phyloP scores from a whole-genome alignment of 2,797 vertebrate species.

The Mycteria americana region DNA sequence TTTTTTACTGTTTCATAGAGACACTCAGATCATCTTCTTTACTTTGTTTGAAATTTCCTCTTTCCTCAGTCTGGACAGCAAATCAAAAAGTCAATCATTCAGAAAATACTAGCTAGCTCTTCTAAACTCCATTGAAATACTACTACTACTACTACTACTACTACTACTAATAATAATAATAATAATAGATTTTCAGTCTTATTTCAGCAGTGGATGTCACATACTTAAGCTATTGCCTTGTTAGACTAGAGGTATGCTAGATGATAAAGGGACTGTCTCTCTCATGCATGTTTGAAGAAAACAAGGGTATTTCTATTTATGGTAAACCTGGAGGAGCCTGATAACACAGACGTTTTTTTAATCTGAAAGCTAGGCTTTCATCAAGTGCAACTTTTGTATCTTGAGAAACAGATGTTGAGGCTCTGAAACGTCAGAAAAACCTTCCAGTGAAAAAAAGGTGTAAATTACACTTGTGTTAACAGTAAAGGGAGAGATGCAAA shows the following conservation, averaged over 20 bases:
- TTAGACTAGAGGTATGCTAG: background rate
- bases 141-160: too few relatives aligned
- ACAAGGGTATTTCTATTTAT: conserved; percentile 9
- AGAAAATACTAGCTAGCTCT: background rate
- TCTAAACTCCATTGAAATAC: conserved; percentile 17
- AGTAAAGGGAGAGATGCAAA: background rate
- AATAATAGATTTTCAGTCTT: conserved; percentile 35
- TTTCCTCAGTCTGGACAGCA: background rate
- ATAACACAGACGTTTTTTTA: conserved; percentile 26
- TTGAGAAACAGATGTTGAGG: conserved; percentile 11
- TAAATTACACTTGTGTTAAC: background rate
- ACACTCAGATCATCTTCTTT: background rate
- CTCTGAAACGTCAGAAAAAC: conserved; percentile 8
- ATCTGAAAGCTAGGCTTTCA: conserved; percentile 39
- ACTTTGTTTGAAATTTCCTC: background rate
- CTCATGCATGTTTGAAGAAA: background rate
- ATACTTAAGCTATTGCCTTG: conserved; percentile 9
- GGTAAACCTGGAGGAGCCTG: conserved; percentile 49
- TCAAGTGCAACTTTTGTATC: background rate
- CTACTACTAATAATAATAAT: background rate
- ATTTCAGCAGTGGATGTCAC: background rate
- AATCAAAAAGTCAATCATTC: conserved; percentile 27
- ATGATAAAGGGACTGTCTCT: background rate
- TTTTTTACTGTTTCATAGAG: background rate
- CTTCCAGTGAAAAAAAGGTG: background rate